Evolutionary conservation across 2,113 vertebrate genomes (phyloP).

Genomic region (Camelus bactrianus): DNA sequence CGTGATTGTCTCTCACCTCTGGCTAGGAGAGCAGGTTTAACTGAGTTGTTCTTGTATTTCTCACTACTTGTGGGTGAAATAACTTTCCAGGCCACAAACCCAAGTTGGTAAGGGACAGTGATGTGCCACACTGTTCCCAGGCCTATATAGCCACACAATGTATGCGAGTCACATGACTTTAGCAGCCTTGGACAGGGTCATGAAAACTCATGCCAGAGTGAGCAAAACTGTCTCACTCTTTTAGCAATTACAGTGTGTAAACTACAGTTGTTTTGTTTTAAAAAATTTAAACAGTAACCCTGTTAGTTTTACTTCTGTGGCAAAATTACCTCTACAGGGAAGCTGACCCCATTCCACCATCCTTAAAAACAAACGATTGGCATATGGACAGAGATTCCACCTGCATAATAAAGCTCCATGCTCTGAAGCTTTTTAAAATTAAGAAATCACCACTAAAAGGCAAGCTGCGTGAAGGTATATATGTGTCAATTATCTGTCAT

Average conservation of each 20-base stretch:
- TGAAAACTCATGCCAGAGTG: not conserved
- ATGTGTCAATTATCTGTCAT: conserved; percentile 42
- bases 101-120: not conserved
- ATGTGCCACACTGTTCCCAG: not conserved
- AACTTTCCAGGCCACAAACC: not conserved
- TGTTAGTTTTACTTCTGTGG: not conserved
- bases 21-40: not conserved
- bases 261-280: not conserved
- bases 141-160: not conserved
- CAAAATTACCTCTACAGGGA: not conserved
- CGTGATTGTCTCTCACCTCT: conserved; percentile 60
- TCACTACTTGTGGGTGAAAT: not conserved
- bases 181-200: not conserved
- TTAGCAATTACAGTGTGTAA: not conserved
- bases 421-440: not conserved
- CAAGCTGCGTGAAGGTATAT: not conserved
- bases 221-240: not conserved
- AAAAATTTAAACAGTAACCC: not conserved
- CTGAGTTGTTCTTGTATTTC: conserved; percentile 15
- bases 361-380: not conserved
- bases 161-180: not conserved
- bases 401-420: not conserved
- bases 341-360: too few relatives aligned
- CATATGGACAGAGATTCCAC: not conserved
- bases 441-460: conserved; percentile 18